Conservation (phyloP, 2,797 vertebrate genomes). For the Helicolenus hilgendorfi region DNA sequence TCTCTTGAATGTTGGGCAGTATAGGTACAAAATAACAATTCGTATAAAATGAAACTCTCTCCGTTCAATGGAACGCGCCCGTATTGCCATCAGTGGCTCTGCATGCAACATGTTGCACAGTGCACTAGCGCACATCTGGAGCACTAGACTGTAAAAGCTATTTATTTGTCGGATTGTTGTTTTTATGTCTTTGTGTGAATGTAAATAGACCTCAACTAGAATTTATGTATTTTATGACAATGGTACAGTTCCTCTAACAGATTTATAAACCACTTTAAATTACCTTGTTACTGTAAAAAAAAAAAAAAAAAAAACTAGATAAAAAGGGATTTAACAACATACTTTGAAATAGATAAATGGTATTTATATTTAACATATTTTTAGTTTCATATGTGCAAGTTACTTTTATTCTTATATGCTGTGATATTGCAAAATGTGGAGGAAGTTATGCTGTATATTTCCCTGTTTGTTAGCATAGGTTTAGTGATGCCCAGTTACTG, state of each 20-base stretch:
- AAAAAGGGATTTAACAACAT: neutral
- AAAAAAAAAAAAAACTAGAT: neutral
- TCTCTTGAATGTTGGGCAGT: neutral
- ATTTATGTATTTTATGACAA: constrained; percentile 21
- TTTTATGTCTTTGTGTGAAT: constrained; percentile 42
- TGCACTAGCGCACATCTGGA: constrained; percentile 82
- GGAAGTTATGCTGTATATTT: neutral
- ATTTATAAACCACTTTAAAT: constrained; percentile 22
- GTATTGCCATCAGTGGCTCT: neutral
- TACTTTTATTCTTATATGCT: constrained; percentile 24
- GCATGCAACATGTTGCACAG: constrained; percentile 80
- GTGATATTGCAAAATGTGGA: constrained; percentile 19
- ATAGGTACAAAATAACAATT: no score
- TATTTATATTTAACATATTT: constrained; percentile 25
- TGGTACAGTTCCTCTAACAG: neutral
- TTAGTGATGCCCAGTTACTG: neutral
- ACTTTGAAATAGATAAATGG: neutral
- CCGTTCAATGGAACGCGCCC: neutral
- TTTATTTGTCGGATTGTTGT: constrained; percentile 53
- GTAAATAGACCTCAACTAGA: constrained; percentile 38
- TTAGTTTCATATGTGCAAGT: neutral
- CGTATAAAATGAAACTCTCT: neutral
- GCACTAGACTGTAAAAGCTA: constrained; percentile 88
- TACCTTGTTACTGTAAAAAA: neutral
- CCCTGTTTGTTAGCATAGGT: neutral